Evolutionary conservation across 23 tunicate species (phyloP), one percentile per base, ranked within the genome.

Genomic region (Phallusia fumigata): DNA sequence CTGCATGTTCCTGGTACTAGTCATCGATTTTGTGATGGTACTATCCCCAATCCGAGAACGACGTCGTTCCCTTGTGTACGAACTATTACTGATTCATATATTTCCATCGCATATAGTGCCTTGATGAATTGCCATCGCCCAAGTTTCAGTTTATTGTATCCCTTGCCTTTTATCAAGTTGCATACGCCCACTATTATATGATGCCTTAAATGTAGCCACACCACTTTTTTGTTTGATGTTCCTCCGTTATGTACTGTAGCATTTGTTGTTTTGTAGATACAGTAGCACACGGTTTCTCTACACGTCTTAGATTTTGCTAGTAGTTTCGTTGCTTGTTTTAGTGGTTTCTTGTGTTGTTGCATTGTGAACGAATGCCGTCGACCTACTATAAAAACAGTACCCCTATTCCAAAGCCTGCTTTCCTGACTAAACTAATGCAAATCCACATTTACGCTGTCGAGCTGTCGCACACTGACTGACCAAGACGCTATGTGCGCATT

Each of bases 381-480:
- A 24, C 69, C 69, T 40, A 58, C 3, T 21, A 58, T 24, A 58
- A 6, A 24, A 58, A 58, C 26, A 24, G 28, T 58, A 58, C 28
- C 16, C 15, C 3, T 24, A 21, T 58, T 58, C 16, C 69, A 11
- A 24, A 24, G 16, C 69, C 69, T 21, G 28, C 28, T 58, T 58
- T 58, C 69, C 69, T 58, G 69, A 58, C 69, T 58, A 6, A 24
- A 21, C 28, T 24, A 58, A 58, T 21, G 26, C 26, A 58, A 58
- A 58, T 58, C 28, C 69, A 21, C 26, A 58, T 40, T 22, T 21
- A 6, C 13, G 69, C 16, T 58, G 28, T 58, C 69, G 69, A 58
- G 69, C 69, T 58, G 69, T 58, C 69, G 26, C 69, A 58, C 69
- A 58, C 28, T 58, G 69, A 40, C 47, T 40, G 47, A 40, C 47